Percentiles rank a stretch among this genome's conserved stretches.
Evolutionary conservation across 2,797 vertebrate genomes (phyloP).

Genomic region (Urosaurus nigricauda): DNA sequence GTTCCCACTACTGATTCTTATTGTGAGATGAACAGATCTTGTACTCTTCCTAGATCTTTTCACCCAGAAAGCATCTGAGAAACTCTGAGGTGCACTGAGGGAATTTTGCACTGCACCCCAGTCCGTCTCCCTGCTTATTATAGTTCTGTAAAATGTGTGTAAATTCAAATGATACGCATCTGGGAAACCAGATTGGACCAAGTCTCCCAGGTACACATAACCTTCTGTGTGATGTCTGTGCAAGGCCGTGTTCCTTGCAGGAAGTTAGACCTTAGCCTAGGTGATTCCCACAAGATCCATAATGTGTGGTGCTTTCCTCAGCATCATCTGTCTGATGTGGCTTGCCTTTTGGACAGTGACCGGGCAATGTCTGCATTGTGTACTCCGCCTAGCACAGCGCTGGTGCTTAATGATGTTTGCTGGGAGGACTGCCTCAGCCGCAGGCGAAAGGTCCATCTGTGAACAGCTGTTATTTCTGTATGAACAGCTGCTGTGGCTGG

Average conservation of each 20-base stretch:
- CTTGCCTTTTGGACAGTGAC: neutral
- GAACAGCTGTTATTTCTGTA: conserved; percentile 36
- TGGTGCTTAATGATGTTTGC: neutral
- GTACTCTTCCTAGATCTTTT: neutral
- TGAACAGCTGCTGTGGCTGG: conserved; percentile 44
- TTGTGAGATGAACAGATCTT: neutral
- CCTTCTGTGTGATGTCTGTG: no score
- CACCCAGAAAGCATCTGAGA: no score
- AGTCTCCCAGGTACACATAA: neutral
- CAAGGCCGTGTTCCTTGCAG: accelerated
- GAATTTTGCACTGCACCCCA: neutral
- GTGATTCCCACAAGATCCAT: neutral
- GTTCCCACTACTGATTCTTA: neutral
- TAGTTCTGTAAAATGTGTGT: neutral
- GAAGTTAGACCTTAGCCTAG: no score
- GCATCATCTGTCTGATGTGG: neutral
- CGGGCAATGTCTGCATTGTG: neutral
- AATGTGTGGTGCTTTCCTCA: neutral
- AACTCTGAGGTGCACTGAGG: neutral
- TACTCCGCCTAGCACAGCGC: neutral
- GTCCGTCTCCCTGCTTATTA: no score
- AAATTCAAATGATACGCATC: no score
- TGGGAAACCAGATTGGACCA: neutral
- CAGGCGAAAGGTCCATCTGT: conserved; percentile 6
- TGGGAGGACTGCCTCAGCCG: neutral